phyloP scores from a whole-genome alignment of 2,113 vertebrate genomes.

The Aegypius monachus region DNA sequence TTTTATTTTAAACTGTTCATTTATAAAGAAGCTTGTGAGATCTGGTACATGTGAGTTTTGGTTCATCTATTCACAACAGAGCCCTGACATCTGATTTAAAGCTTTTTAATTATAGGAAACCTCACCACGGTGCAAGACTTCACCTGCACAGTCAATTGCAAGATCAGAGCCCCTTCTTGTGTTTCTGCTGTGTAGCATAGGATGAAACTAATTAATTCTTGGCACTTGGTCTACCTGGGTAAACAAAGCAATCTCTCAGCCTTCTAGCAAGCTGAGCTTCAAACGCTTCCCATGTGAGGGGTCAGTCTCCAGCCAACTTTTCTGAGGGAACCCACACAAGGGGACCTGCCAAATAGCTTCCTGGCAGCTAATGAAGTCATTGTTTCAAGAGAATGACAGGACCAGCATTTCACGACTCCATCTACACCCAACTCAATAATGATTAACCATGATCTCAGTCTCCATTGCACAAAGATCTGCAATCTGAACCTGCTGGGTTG shows the following conservation, averaged over 20 bases:
- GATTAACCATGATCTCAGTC: not conserved
- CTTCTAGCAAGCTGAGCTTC: not conserved
- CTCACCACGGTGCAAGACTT: not conserved
- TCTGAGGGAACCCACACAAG: not conserved
- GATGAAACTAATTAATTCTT: not conserved
- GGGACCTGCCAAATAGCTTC: conserved; percentile 3
- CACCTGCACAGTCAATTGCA: not conserved
- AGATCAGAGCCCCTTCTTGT: not conserved
- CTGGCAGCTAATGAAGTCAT: not conserved
- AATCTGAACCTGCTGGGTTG: not conserved
- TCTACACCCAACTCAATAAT: not conserved
- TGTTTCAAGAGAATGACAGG: conserved; percentile 34
- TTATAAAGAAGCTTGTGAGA: not conserved
- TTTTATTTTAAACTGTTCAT: not conserved
- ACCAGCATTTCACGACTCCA: not conserved
- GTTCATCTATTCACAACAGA: not conserved
- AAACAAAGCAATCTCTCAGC: not conserved
- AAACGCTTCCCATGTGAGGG: not conserved
- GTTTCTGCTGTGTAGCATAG: not conserved
- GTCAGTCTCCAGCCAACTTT: not conserved
- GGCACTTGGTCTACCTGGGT: not conserved
- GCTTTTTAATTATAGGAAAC: not conserved
- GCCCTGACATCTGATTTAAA: not conserved
- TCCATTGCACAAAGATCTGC: not conserved
- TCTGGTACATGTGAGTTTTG: not conserved